phyloP scores from a whole-genome alignment of 1,140 invertebrate species.

The Fopius arisanus region DNA sequence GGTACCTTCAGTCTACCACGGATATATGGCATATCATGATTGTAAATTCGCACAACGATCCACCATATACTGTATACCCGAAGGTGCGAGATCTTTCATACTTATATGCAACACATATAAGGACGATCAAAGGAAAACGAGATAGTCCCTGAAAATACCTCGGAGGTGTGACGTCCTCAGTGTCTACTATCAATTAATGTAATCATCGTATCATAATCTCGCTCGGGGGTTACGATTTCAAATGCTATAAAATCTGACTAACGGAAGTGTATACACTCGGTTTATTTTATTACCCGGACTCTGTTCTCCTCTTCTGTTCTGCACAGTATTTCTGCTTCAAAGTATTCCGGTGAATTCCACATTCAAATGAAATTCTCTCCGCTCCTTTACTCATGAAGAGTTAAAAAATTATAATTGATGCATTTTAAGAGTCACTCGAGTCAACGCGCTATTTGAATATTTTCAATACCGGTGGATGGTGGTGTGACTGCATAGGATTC shows the following conservation, averaged over 20 bases:
- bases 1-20: not conserved
- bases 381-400: not conserved
- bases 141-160: not conserved
- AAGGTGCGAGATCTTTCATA: conserved; percentile 21
- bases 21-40: conserved; percentile 22
- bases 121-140: not conserved
- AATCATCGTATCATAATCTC: conserved; percentile 36
- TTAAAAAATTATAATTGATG: not conserved
- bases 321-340: not conserved
- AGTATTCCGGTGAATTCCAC: not conserved
- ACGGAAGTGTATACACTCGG: conserved; percentile 31
- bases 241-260: conserved; percentile 25
- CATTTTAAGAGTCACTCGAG: conserved; percentile 22
- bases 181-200: conserved; percentile 39
- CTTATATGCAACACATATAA: not conserved
- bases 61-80: not conserved
- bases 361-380: not conserved
- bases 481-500: not conserved
- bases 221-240: conserved; percentile 25
- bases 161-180: conserved; percentile 27
- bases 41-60: conserved; percentile 23
- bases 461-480: not conserved
- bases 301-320: not conserved
- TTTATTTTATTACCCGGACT: conserved; percentile 8
- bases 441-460: conserved; percentile 1